Base-by-base conservation (phyloP, 2,888 invertebrate genomes). In the Pandemis heparana region DNA sequence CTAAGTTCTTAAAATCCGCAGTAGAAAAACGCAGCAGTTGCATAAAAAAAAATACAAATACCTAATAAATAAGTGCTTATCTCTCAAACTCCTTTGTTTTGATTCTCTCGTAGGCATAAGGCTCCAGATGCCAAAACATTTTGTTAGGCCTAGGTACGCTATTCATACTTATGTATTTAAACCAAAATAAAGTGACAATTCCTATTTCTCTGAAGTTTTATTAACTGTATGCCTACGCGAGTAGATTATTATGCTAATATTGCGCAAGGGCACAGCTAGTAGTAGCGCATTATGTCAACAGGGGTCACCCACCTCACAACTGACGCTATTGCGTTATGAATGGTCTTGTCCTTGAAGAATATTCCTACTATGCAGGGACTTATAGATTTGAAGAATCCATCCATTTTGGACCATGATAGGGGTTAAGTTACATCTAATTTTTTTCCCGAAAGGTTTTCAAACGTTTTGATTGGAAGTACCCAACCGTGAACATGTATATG, bases 401-500 rank as follows among this genome's bases (percentile, higher is more conserved):
- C 1, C 53, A n/a, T n/a, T 16, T 1, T 53, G 5, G 10, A 10
- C 53, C n/a, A 51, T 23, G 56, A 12, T 23, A 10, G 10, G 1
- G 23, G 12, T n/a, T 18, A 53, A 18, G 10, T 56, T 56, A n/a
- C 7, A 6, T 56, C 12, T 23, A 10, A 23, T 12, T 23, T 23
- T 53, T 18, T 53, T 10, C 12, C 8, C 14, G 12, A 48, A 48
- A 14, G 48, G 48, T 41, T 12, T 10, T n/a, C n/a, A 53, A 53
- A 12, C 10, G 12, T 23, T 56, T 56, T 18, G 7, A 10, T 10
- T 23, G 23, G 10, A 12, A n/a, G 23, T 41, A 41, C 18, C 65
- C 65, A 51, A 65, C 39, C 60, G 39, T 38, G 12, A 66, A 60
- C 71, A 23, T 18, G 23, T 9, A 10, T 18, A n/a, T n/a, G n/a